Conservation (phyloP, 2,113 vertebrate species). For the Microcebus tavaratra region DNA sequence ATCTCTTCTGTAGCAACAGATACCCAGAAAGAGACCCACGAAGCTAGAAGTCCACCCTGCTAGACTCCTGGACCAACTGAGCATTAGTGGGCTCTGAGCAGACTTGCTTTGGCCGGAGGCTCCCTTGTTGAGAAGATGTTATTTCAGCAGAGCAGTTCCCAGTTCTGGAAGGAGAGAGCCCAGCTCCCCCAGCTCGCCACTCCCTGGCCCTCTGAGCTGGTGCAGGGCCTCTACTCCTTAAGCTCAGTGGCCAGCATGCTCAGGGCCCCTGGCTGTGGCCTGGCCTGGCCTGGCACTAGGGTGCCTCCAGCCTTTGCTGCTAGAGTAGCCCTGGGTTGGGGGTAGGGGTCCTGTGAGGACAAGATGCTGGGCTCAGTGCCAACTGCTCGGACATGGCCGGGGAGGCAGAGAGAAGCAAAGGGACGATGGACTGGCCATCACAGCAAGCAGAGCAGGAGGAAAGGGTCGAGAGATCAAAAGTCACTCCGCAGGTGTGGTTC, state of each 20-base stretch:
- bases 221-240: neutral
- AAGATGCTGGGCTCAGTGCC: neutral
- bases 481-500: neutral
- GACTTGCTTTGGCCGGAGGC: neutral
- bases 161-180: neutral
- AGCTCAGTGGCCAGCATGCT: neutral
- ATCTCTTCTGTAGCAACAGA: neutral
- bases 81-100: neutral
- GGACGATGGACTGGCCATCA: neutral
- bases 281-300: neutral
- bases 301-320: neutral
- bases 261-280: neutral
- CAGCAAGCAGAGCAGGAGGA: neutral
- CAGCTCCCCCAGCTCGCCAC: neutral
- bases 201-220: neutral
- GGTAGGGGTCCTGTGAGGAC: neutral
- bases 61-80: neutral
- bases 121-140: neutral
- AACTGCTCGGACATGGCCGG: neutral
- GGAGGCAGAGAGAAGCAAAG: neutral
- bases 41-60: neutral
- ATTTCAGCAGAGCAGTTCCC: neutral
- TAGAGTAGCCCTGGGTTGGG: neutral
- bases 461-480: neutral
- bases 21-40: neutral